Percentiles rank a stretch among this genome's conserved stretches.
Evolutionary conservation across 2,888 invertebrate species (phyloP).

Genomic region (Trichacis sp.): DNA sequence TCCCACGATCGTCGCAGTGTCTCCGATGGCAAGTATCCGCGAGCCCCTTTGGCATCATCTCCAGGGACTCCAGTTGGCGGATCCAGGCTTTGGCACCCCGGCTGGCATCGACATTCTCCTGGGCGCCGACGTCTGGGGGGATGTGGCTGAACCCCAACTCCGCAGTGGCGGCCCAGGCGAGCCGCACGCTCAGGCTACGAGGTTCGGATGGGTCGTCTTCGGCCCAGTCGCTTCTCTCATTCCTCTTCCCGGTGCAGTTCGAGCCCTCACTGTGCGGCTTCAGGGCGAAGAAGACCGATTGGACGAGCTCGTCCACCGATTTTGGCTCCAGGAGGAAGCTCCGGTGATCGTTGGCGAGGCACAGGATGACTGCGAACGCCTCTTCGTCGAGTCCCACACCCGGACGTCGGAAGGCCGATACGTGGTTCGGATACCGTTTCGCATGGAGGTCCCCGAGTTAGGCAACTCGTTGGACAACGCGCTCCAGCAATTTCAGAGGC

Average conservation of each 20-base stretch:
- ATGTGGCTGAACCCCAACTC: not conserved
- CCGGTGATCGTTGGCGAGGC: not conserved
- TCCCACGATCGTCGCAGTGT: not conserved
- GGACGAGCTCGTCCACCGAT: constrained; percentile 6
- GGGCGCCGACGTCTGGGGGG: not conserved
- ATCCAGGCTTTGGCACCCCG: constrained; percentile 4
- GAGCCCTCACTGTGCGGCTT: not conserved
- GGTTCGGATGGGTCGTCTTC: constrained; percentile 7
- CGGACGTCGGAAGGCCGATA: not conserved
- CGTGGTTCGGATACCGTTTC: constrained; percentile 3
- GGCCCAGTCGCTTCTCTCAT: constrained; percentile 4
- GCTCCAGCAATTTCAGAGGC: not conserved
- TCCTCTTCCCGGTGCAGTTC: not conserved
- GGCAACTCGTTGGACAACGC: not conserved
- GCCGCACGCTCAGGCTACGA: constrained; percentile 3
- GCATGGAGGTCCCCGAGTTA: not conserved
- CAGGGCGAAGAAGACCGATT: constrained; percentile 1
- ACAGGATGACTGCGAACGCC: constrained; percentile 7
- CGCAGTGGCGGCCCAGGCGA: not conserved
- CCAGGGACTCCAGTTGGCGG: not conserved
- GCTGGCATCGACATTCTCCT: constrained; percentile 1
- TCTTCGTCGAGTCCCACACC: not conserved
- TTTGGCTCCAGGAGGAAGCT: constrained; percentile 19
- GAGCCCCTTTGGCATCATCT: constrained; percentile 2
- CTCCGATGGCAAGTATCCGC: not conserved